Conservation (phyloP, 2,888 invertebrate genomes). For the Meteorus cinctellus region DNA sequence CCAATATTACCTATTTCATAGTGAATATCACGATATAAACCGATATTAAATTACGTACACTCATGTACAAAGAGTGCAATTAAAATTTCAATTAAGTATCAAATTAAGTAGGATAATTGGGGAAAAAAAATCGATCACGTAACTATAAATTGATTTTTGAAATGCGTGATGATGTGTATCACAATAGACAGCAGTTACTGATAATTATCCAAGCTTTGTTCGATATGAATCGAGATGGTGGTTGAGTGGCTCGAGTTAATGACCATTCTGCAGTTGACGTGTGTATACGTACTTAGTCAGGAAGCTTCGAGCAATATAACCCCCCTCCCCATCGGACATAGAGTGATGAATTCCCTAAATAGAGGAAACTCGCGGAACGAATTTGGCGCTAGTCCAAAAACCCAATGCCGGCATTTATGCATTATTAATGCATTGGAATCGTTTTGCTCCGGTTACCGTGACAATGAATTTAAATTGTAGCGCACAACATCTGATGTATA, state of each 20-base stretch:
- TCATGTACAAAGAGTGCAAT: background rate
- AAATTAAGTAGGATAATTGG: background rate
- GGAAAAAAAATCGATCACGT: background rate
- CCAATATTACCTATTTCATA: background rate
- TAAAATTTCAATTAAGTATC: background rate
- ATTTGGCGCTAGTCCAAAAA: conserved; percentile 61
- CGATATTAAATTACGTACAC: background rate
- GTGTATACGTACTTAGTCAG: conserved; percentile 52
- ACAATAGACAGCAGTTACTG: background rate
- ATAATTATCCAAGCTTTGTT: conserved; percentile 34
- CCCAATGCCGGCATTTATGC: conserved; percentile 66
- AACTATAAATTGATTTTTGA: background rate
- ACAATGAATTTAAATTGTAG: conserved; percentile 58
- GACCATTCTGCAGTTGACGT: conserved; percentile 53
- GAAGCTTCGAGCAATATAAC: conserved; percentile 35
- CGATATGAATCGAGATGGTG: conserved; percentile 52
- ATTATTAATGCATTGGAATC: conserved; percentile 69
- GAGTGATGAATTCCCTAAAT: conserved; percentile 67
- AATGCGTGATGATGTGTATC: background rate
- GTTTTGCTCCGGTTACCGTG: conserved; percentile 63
- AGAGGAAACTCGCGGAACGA: conserved; percentile 58
- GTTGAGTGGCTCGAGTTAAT: conserved; percentile 52
- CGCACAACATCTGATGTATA: conserved; percentile 25
- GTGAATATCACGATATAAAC: background rate
- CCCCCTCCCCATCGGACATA: conserved; percentile 22